Conservation (phyloP, 2,888 invertebrate genomes). For the Euzetes globulus region DNA sequence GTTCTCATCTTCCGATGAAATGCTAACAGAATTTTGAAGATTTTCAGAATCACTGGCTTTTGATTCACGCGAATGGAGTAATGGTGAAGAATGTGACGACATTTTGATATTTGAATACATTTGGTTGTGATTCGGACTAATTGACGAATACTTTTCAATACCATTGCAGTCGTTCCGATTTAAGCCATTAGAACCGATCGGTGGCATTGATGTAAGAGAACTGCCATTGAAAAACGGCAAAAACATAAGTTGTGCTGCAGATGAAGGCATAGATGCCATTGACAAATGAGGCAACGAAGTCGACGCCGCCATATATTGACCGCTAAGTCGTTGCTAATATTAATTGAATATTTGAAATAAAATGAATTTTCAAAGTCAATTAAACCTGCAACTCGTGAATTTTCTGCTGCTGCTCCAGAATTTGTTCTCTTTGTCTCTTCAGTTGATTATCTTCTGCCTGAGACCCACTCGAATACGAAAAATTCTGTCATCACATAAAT, state of each 20-base stretch:
- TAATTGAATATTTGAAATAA: background rate
- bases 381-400: constrained; percentile 18
- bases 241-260: constrained; percentile 34
- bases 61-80: background rate
- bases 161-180: background rate
- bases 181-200: constrained; percentile 14
- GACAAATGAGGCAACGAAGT: constrained; percentile 29
- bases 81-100: constrained; percentile 10
- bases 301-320: constrained; percentile 38
- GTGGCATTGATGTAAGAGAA: constrained; percentile 14
- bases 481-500: background rate
- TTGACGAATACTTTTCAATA: background rate
- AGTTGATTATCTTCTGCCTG: constrained; percentile 8
- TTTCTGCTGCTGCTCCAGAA: constrained; percentile 2
- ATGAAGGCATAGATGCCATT: constrained; percentile 26
- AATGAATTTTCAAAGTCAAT: background rate
- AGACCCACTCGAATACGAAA: constrained; percentile 1
- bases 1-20: background rate
- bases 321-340: constrained; percentile 39
- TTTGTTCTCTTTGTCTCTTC: constrained; percentile 7
- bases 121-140: constrained; percentile 14
- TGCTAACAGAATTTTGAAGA: background rate
- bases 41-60: background rate
- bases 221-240: constrained; percentile 33
- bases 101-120: constrained; percentile 5